These are phyloP conservation scores for Monoplex corrugatus DNA, from an alignment of 2,888 invertebrate species.

Conservation along the genomic window DNA sequence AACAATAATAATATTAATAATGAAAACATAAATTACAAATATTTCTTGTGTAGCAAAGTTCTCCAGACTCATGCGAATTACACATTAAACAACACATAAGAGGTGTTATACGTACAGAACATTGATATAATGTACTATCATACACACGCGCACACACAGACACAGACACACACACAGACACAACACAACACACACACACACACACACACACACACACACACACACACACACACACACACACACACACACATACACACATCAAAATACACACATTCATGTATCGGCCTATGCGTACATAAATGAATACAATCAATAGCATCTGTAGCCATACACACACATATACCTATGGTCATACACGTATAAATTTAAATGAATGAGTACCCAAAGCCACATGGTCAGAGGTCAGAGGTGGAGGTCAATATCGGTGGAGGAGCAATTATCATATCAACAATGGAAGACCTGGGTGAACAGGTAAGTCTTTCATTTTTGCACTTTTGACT, in stretches of 20 bases:
- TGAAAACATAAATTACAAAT: no score
- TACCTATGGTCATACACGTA: neutral
- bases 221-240: neutral
- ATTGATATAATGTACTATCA: no score
- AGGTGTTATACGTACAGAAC: no score
- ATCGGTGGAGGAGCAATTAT: no score
- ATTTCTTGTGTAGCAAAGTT: no score
- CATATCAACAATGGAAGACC: no score
- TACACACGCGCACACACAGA: neutral
- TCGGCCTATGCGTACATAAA: neutral
- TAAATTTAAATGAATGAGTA: neutral
- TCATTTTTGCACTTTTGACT: no score
- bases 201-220: neutral
- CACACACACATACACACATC: neutral
- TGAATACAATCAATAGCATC: neutral
- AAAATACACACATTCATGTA: neutral
- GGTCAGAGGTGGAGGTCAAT: neutral
- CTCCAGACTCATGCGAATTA: no score
- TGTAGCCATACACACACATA: neutral
- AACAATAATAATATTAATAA: no score
- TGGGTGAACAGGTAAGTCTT: no score
- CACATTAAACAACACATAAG: no score
- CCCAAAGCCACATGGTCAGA: neutral
- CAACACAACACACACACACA: conserved; percentile 24
- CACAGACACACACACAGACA: no score